Evolutionary conservation across 2,888 invertebrate species (phyloP).

Genomic region (Aphidoletes aphidimyza): DNA sequence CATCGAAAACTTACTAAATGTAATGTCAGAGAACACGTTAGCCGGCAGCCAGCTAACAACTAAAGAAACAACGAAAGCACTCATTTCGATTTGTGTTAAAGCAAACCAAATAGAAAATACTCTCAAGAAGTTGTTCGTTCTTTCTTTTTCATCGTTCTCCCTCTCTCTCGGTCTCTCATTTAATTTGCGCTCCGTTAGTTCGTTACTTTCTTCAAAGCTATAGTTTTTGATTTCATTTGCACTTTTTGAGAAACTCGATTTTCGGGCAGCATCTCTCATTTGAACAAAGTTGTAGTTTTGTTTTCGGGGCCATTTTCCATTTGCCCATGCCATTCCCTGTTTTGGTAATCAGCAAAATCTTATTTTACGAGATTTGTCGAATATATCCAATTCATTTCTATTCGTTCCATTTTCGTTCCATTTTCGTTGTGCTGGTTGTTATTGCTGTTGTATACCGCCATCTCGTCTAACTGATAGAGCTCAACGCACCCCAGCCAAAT

Average conservation of each 20-base stretch:
- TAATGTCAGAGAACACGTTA: constrained; percentile 45
- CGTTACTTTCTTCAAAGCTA: not conserved
- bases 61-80: constrained; percentile 13
- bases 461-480: too few species aligned
- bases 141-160: too few species aligned
- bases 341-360: constrained; percentile 6
- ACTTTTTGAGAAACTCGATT: constrained; percentile 27
- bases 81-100: constrained; percentile 46
- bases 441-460: too few species aligned
- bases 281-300: not conserved
- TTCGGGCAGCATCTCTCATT: not conserved
- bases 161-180: too few species aligned
- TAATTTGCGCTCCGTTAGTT: constrained; percentile 27
- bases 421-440: too few species aligned
- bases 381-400: too few species aligned
- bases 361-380: too few species aligned
- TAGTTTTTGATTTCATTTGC: constrained; percentile 48
- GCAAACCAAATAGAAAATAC: constrained; percentile 46
- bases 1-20: constrained; percentile 25
- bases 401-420: too few species aligned
- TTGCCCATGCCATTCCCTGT: too few species aligned
- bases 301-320: too few species aligned
- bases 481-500: too few species aligned
- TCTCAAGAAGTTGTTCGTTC: constrained; percentile 47
- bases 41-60: not conserved